phyloP scores from a whole-genome alignment of 2,797 vertebrate species.

The Poeciliopsis presidionis region DNA sequence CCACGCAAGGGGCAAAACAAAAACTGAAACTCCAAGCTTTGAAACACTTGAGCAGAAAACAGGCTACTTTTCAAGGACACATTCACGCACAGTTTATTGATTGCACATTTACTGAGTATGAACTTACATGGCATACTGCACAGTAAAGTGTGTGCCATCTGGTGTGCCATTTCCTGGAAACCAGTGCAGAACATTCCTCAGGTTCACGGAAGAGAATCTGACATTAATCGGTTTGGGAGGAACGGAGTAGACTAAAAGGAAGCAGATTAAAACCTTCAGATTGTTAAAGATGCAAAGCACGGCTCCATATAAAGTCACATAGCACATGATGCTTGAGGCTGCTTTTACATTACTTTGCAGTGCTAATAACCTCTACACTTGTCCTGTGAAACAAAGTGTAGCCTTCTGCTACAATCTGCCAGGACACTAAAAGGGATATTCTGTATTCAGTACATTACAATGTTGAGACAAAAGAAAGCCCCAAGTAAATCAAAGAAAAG shows the following conservation, averaged over 20 bases:
- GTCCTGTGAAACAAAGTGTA: neutral
- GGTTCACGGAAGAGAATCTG: conserved; percentile 72
- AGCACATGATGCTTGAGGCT: neutral
- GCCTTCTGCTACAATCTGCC: neutral
- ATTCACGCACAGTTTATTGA: neutral
- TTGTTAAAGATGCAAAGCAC: neutral
- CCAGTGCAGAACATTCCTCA: conserved; percentile 78
- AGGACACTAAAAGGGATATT: neutral
- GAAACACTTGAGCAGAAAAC: neutral
- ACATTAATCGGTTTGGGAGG: conserved; percentile 63
- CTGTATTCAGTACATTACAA: neutral
- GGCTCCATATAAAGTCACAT: neutral
- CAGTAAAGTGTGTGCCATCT: conserved; percentile 55
- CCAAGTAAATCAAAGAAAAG: neutral
- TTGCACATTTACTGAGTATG: neutral
- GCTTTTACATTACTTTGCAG: neutral
- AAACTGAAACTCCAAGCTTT: neutral
- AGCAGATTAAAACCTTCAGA: neutral
- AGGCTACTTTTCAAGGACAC: neutral
- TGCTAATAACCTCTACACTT: neutral
- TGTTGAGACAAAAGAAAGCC: neutral
- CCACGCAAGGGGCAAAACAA: neutral
- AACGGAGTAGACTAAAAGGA: conserved; percentile 29
- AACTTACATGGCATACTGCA: conserved; percentile 81
- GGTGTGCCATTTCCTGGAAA: conserved; percentile 46